phyloP scores from a whole-genome alignment of 2,797 vertebrate genomes.

The Sylvia borin region DNA sequence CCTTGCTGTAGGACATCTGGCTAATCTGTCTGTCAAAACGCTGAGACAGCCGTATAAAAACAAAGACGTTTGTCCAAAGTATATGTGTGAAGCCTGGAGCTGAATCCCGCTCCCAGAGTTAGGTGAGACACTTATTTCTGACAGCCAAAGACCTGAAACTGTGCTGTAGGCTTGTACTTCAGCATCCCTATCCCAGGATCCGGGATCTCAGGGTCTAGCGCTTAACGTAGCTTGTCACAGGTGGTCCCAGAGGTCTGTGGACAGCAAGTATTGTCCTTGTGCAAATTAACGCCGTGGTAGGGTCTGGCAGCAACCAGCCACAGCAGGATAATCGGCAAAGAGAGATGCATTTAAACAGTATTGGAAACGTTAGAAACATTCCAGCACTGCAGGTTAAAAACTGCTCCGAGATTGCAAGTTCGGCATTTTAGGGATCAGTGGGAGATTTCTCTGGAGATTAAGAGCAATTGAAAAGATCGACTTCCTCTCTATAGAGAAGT shows the following conservation, averaged over 20 bases:
- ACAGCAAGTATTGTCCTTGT: not conserved
- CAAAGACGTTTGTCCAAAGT: not conserved
- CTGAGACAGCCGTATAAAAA: rapidly evolving
- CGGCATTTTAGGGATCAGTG: constrained; percentile 62
- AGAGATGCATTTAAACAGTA: constrained; percentile 20
- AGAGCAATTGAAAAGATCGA: constrained; percentile 67
- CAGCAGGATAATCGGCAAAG: not conserved
- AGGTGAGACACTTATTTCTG: not conserved
- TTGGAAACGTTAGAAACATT: constrained; percentile 29
- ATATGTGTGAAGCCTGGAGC: not conserved
- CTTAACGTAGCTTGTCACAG: not conserved
- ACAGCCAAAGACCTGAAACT: not conserved
- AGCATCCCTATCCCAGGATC: not conserved
- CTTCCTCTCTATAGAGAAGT: constrained; percentile 59
- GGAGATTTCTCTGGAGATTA: constrained; percentile 66
- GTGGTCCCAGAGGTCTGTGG: not conserved
- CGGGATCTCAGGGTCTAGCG: rapidly evolving
- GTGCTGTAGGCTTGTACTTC: not conserved
- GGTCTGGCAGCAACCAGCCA: not conserved
- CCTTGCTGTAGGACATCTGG: not conserved
- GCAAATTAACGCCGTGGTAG: not conserved
- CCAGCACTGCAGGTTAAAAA: constrained; percentile 33
- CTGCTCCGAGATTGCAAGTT: constrained; percentile 55
- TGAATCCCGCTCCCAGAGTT: not conserved
- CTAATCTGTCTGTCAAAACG: not conserved